A percentile compares a stretch with the other conserved stretches of the same genome.
phyloP scores from a whole-genome alignment of 2,113 vertebrate genomes.

The Pollimyrus isidori region DNA sequence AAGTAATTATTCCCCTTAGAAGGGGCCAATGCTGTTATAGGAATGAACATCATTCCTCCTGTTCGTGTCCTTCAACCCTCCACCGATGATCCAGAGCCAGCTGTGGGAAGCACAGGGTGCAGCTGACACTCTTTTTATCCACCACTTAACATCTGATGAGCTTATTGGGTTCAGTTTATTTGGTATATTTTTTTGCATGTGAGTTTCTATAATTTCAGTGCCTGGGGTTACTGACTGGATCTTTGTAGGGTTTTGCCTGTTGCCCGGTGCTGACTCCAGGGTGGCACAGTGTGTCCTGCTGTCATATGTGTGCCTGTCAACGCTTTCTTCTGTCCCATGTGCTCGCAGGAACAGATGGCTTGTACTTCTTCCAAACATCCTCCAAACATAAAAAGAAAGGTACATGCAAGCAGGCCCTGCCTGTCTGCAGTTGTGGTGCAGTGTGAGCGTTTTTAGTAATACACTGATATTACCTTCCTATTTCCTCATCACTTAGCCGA shows the following conservation, averaged over 20 bases:
- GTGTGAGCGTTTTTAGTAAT: conserved; percentile 12
- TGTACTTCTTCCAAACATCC: conserved; percentile 86
- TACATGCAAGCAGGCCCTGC: conserved; percentile 47
- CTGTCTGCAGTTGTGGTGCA: conserved; percentile 13
- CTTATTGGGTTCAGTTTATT: not conserved
- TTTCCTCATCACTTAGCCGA: not conserved
- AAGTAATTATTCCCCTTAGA: not conserved
- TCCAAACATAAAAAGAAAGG: conserved; percentile 90
- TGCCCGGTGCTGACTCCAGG: not conserved
- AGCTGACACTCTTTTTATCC: not conserved
- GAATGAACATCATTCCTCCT: not conserved
- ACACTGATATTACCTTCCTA: not conserved
- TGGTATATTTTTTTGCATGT: not conserved
- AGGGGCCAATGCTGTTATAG: not conserved
- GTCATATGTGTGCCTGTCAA: not conserved
- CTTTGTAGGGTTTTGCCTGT: not conserved
- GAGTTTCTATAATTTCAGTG: not conserved
- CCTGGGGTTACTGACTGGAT: not conserved
- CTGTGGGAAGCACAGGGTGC: not conserved
- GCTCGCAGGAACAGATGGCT: conserved; percentile 75
- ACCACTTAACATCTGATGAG: not conserved
- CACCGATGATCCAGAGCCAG: not conserved
- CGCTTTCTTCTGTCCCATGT: conserved; percentile 33
- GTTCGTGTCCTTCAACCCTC: not conserved
- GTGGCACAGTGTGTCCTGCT: not conserved